Conservation (phyloP, 2,113 vertebrate genomes). For the Epinephelus fuscoguttatus region DNA sequence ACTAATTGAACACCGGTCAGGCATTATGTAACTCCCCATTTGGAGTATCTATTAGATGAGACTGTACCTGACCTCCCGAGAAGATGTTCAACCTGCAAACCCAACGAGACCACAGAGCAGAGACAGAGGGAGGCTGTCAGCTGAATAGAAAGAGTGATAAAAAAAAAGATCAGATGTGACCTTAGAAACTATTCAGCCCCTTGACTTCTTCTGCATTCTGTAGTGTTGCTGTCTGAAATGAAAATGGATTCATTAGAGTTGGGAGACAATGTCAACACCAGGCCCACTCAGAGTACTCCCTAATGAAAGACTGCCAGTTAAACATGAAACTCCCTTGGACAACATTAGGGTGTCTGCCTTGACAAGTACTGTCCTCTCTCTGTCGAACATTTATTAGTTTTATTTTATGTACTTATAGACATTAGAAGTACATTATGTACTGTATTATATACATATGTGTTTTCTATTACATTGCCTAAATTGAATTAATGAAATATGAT, state of each 20-base stretch:
- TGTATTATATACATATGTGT: not conserved
- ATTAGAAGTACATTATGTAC: too few species aligned
- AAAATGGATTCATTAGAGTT: constrained; percentile 21
- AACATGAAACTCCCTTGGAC: not conserved
- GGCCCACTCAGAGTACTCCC: not conserved
- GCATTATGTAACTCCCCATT: constrained; percentile 27
- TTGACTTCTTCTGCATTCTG: constrained; percentile 38
- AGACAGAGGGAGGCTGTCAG: not conserved
- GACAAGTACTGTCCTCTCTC: not conserved
- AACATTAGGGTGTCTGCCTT: not conserved
- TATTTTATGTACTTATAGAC: too few species aligned
- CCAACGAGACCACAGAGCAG: constrained; percentile 1
- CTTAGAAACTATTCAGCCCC: constrained; percentile 7
- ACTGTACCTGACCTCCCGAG: constrained; percentile 15
- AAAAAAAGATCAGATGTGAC: constrained; percentile 13
- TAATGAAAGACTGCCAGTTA: not conserved
- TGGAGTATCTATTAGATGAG: constrained; percentile 9
- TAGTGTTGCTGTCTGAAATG: constrained; percentile 8
- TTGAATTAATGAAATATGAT: not conserved
- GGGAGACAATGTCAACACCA: not conserved
- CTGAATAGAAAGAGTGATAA: not conserved
- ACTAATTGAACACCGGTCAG: constrained; percentile 36
- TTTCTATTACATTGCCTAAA: not conserved
- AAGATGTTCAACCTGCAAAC: constrained; percentile 20
- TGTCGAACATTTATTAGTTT: not conserved